phyloP scores from a whole-genome alignment of 92 coral and sea anemone species.

The Porites rus region DNA sequence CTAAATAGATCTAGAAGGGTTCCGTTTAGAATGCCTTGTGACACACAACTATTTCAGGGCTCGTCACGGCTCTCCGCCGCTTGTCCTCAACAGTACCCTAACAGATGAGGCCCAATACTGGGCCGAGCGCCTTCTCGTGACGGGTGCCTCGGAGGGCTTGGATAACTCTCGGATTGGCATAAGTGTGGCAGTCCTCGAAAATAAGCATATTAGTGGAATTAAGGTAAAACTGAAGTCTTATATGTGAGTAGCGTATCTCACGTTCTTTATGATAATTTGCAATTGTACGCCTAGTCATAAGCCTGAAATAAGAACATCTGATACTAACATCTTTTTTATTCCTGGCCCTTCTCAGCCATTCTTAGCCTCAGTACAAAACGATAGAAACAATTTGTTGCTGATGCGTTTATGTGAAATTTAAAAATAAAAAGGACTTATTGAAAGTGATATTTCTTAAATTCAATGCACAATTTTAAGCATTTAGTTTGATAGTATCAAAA shows the following conservation, averaged over 20 bases:
- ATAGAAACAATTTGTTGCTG: too few relatives aligned
- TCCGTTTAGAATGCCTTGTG: conserved; percentile 94
- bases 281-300: too few relatives aligned
- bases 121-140: conserved; percentile 97
- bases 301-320: too few relatives aligned
- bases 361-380: too few relatives aligned
- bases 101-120: conserved; percentile 98
- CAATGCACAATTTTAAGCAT: neutral
- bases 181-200: conserved; percentile 78
- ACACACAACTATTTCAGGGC: conserved; percentile 94
- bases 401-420: too few relatives aligned
- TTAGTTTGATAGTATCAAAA: neutral
- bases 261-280: too few relatives aligned
- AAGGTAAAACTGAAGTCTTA: conserved; percentile 58
- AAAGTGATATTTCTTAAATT: too few relatives aligned
- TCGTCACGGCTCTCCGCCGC: conserved; percentile 91
- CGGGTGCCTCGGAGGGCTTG: conserved; percentile 85
- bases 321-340: too few relatives aligned
- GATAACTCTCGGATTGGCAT: conserved; percentile 86
- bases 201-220: conserved; percentile 76
- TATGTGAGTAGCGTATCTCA: neutral
- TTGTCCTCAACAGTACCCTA: conserved; percentile 77
- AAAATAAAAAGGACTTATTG: too few relatives aligned
- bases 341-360: too few relatives aligned
- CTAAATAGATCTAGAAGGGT: conserved; percentile 82